Evolutionary conservation across 2,888 invertebrate species (phyloP), one percentile per base, ranked within the genome.

Genomic region (Morpho helenor): DNA sequence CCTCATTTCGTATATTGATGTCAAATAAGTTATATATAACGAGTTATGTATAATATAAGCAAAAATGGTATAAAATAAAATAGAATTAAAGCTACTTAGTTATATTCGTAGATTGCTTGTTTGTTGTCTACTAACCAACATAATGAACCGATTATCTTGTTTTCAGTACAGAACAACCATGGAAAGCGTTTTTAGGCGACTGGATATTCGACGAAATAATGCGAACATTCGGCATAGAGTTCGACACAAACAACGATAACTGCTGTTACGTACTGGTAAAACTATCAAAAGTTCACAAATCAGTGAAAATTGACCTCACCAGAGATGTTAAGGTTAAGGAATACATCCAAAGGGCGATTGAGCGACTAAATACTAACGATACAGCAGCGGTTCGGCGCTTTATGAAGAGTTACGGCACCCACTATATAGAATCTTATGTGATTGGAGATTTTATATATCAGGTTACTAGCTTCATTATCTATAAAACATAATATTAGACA

Each of bases 371-470:
- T 66, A 84, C 93, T 7, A 95, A 94, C 41, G 94, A 96, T 74
- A 89, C 93, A 0, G 92, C 93, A 0, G 94, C 94, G 64, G 94
- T 96, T 0, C 91, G 95, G 44, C 92, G 92, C 68, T 97, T 97
- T 74, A 96, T 96, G 85, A 94, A 93, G 73, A 94, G 94, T 70
- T 96, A 95, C 69, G 97, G 97, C 51, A 96, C 96, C 7, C 97
- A 97, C 83, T 97, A 96, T 70, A 96, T 97, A 54, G 93, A 95
- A 63, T 96, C 96, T 0, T 97, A 95, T 77, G 93, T 94, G 7
- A 97, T 96, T 0, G 97, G 97, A 8, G 96, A 97, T 79, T 95
- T 96, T 43, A 91, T 97, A 65, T 97, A 96, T 82, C 96, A 97
- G 94, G 96, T 95, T 77, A 77, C 79, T 64, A 9, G 46, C 52